Evolutionary conservation across 2,113 vertebrate species (phyloP).

Genomic region (Callithrix jacchus): DNA sequence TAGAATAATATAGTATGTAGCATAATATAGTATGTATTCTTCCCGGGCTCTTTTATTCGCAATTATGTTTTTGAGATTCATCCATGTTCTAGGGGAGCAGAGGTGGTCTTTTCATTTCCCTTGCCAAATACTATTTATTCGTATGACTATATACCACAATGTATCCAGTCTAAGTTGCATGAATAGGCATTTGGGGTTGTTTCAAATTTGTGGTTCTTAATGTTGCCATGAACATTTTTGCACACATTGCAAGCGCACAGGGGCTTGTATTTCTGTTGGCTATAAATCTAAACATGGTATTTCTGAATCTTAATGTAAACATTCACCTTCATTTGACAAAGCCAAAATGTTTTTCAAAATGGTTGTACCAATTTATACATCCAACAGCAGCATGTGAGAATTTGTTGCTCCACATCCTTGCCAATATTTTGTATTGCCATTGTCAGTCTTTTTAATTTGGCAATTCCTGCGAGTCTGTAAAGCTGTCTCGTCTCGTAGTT

Average conservation of each 20-base stretch:
- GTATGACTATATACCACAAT: neutral
- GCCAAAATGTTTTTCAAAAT: constrained; percentile 33
- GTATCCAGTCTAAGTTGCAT: neutral
- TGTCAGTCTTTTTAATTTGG: neutral
- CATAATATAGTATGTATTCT: neutral
- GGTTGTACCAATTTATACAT: neutral
- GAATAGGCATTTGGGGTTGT: neutral
- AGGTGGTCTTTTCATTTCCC: neutral
- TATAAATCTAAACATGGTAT: constrained; percentile 20
- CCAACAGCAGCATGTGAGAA: neutral
- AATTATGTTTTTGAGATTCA: neutral
- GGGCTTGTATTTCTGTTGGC: neutral
- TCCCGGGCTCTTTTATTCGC: neutral
- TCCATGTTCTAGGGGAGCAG: neutral
- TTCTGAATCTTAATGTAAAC: constrained; percentile 12
- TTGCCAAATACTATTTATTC: neutral
- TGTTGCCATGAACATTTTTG: constrained; percentile 13
- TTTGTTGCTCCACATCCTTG: neutral
- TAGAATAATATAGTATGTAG: neutral
- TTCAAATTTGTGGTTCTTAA: constrained; percentile 27
- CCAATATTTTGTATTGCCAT: neutral
- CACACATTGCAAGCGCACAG: neutral
- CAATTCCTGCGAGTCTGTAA: neutral
- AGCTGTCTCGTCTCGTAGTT: neutral
- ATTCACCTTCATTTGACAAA: neutral